phyloP scores from a whole-genome alignment of 2,113 vertebrate species.

The Vulpes ferrilata region DNA sequence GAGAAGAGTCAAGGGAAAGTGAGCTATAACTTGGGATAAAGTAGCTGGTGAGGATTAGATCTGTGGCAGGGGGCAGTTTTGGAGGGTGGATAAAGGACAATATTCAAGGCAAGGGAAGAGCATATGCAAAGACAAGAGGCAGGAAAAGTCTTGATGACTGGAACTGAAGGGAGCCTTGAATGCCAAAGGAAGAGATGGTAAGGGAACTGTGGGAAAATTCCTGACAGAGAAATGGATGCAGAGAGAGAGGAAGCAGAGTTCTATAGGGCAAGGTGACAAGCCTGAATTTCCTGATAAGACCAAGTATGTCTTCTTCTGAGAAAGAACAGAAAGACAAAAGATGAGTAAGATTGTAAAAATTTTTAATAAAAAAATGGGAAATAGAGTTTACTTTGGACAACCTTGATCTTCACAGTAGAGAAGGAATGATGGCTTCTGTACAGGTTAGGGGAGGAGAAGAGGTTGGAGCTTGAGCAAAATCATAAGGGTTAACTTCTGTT shows the following conservation, averaged over 20 bases:
- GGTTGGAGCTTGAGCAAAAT: neutral
- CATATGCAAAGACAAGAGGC: neutral
- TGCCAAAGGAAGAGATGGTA: neutral
- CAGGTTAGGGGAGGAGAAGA: neutral
- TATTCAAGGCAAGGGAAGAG: neutral
- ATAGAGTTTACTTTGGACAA: neutral
- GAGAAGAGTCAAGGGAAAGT: neutral
- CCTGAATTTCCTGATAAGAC: neutral
- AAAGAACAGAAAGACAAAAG: slow-evolving; percentile 1
- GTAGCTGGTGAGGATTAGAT: neutral
- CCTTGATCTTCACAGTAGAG: neutral
- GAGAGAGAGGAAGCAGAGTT: neutral
- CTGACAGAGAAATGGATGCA: neutral
- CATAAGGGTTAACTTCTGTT: neutral
- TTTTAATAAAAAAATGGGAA: neutral
- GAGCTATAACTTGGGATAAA: neutral
- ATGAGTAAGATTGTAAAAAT: neutral
- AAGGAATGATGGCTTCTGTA: neutral
- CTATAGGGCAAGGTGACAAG: neutral
- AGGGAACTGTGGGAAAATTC: neutral
- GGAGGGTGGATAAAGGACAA: neutral
- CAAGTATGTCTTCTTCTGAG: neutral
- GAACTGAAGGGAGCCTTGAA: neutral
- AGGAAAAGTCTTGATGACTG: neutral
- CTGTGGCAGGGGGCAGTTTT: neutral